Percentiles rank a stretch among this genome's conserved stretches.
Evolutionary conservation across 2,113 vertebrate genomes (phyloP).

Genomic region (Elephantulus edwardii): DNA sequence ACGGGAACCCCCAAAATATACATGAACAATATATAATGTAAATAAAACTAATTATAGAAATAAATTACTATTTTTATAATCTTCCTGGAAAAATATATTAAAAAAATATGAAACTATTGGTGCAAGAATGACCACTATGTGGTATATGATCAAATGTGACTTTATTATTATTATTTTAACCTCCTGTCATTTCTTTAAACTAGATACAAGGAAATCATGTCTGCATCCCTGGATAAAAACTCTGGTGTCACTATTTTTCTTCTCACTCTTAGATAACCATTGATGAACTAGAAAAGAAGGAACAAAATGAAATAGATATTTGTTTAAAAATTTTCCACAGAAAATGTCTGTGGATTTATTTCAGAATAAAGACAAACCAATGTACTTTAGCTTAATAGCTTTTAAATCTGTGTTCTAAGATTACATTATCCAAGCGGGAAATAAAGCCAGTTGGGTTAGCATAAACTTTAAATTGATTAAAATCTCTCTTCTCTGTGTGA

Average conservation of each 20-base stretch:
- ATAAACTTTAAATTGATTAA: neutral
- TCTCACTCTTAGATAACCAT: neutral
- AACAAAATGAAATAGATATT: neutral
- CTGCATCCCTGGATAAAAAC: neutral
- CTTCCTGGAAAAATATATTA: conserved; percentile 28
- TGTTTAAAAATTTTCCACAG: conserved; percentile 7
- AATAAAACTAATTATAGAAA: no score
- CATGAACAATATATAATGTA: no score
- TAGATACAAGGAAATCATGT: neutral
- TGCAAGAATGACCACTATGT: neutral
- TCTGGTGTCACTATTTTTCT: neutral
- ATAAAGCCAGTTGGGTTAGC: neutral
- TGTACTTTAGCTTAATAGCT: neutral
- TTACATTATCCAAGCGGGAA: neutral
- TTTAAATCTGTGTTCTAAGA: conserved; percentile 22
- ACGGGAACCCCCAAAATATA: no score
- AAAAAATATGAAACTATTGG: neutral
- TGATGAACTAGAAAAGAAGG: neutral
- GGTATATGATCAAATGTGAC: neutral
- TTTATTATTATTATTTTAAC: neutral
- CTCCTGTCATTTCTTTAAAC: neutral
- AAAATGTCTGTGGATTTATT: conserved; percentile 31
- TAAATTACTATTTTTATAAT: no score
- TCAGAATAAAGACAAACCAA: conserved; percentile 1
- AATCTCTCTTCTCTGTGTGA: neutral